Evolutionary conservation across 1,140 invertebrate species (phyloP).

Genomic region (Lanistes nyassanus): DNA sequence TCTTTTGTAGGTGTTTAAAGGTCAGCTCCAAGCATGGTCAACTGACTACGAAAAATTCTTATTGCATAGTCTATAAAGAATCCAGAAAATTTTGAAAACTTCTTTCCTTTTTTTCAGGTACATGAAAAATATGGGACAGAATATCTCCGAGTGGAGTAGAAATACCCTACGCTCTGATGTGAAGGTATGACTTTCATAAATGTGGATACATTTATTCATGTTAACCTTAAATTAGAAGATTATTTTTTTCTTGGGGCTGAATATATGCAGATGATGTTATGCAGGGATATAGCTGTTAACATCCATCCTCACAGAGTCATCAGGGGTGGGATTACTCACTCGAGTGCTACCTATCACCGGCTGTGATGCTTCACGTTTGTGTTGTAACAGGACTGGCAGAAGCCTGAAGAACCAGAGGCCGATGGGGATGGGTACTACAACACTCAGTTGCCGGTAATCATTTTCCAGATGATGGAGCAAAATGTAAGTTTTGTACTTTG

Average conservation of each 20-base stretch:
- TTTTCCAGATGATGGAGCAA: conserved; percentile 99
- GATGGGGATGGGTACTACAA: conserved; percentile 84
- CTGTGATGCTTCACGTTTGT: not conserved
- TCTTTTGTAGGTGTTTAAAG: not conserved
- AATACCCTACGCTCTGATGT: conserved; percentile 92
- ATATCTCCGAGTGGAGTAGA: conserved; percentile 96
- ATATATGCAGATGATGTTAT: no score
- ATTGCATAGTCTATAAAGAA: not conserved
- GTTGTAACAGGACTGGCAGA: conserved; percentile 78
- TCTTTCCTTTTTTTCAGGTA: conserved; percentile 67
- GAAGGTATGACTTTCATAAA: conserved; percentile 66
- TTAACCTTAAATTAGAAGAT: no score
- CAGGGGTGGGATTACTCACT: no score
- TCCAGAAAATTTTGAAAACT: conserved; percentile 1
- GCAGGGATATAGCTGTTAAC: no score
- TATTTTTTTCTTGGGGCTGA: no score
- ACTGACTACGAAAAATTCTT: not conserved
- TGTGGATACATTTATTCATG: no score
- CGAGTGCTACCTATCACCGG: no score
- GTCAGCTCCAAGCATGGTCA: no score
- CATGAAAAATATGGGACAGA: conserved; percentile 82
- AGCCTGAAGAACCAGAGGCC: conserved; percentile 79
- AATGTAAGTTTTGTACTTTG: conserved; percentile 71
- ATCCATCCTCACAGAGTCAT: no score
- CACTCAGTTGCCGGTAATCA: conserved; percentile 92